A percentile compares a stretch with the other conserved stretches of the same genome.
These are phyloP conservation scores for Acanthosepion esculentum DNA, from an alignment of 2,888 invertebrate genomes.

Conservation along the genomic window DNA sequence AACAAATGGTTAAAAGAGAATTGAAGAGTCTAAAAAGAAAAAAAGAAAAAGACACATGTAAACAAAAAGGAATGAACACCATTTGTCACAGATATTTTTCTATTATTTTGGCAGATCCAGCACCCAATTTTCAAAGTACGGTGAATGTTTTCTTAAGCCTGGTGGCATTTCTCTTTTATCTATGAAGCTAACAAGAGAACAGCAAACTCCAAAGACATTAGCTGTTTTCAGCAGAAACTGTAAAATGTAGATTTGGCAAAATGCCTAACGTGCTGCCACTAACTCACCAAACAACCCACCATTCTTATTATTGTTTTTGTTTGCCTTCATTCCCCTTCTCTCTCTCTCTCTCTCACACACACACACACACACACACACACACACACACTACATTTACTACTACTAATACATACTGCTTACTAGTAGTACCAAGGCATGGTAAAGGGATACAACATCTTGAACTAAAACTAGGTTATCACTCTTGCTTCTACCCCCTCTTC, in stretches of 20 bases:
- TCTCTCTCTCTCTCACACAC: too few relatives aligned
- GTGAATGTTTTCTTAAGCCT: not conserved
- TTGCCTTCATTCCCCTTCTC: not conserved
- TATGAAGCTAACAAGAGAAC: not conserved
- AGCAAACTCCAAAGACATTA: not conserved
- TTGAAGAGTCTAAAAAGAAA: not conserved
- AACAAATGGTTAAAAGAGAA: too few relatives aligned
- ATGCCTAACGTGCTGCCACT: not conserved
- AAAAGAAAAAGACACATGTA: not conserved
- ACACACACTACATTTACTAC: not conserved
- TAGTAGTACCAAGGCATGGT: not conserved
- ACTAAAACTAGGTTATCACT: not conserved
- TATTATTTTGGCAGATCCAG: not conserved
- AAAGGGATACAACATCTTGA: not conserved
- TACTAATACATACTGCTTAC: not conserved
- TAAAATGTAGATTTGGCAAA: not conserved
- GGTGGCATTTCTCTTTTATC: constrained; percentile 1
- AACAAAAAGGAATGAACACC: not conserved
- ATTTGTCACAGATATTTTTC: constrained; percentile 3
- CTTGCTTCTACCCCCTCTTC: not conserved
- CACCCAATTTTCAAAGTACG: not conserved
- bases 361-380: not conserved
- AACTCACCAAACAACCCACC: not conserved
- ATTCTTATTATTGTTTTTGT: constrained; percentile 33
- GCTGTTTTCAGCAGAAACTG: constrained; percentile 20